These are phyloP conservation scores for Leptobrachium ailaonicum DNA, from an alignment of 2,113 vertebrate genomes.

Conservation along the genomic window DNA sequence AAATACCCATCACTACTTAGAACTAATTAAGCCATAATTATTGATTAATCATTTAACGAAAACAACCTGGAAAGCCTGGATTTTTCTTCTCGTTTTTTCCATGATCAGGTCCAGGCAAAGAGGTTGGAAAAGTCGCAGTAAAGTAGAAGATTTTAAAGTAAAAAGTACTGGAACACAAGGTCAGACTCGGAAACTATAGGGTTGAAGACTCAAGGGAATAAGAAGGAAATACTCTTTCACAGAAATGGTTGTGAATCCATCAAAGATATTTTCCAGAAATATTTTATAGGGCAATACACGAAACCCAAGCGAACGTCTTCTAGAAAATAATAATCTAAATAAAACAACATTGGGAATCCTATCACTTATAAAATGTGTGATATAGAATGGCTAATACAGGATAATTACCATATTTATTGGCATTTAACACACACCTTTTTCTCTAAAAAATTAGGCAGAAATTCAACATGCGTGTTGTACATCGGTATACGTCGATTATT, in stretches of 20 bases:
- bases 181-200: neutral
- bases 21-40: neutral
- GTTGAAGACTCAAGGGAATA: neutral
- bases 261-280: neutral
- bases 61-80: neutral
- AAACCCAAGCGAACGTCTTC: neutral
- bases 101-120: neutral
- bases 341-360: no score
- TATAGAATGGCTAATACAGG: no score
- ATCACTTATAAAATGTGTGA: no score
- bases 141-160: neutral
- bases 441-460: no score
- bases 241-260: constrained; percentile 3
- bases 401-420: no score
- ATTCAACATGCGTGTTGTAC: no score
- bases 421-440: no score
- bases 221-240: neutral
- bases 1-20: no score
- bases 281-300: neutral
- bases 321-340: no score
- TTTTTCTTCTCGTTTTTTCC: neutral
- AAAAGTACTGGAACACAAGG: neutral
- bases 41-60: constrained; percentile 1
- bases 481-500: no score
- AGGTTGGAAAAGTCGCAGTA: neutral